phyloP scores from a whole-genome alignment of 2,113 vertebrate species.

The Rhipidura dahli region DNA sequence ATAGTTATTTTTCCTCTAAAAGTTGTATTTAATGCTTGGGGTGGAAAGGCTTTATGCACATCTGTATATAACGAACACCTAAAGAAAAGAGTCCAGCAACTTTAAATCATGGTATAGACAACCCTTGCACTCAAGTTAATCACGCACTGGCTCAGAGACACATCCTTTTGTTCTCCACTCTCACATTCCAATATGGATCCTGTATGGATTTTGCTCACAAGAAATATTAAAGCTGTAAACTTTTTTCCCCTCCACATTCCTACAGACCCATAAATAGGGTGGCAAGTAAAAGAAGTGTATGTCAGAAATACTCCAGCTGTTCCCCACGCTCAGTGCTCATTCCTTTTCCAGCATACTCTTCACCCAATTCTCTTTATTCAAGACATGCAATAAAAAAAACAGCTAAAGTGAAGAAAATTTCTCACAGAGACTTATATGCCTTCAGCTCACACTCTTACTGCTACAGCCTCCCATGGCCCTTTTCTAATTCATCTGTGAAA shows the following conservation, averaged over 20 bases:
- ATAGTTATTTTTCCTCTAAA: neutral
- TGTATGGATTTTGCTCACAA: constrained; percentile 54
- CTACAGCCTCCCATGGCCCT: neutral
- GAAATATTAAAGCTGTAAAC: constrained; percentile 64
- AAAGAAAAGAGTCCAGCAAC: neutral
- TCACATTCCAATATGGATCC: constrained; percentile 45
- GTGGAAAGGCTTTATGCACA: neutral
- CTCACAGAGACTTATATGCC: neutral
- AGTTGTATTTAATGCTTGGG: neutral
- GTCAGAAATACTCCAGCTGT: constrained; percentile 38
- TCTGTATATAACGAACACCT: neutral
- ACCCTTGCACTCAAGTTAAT: constrained; percentile 19
- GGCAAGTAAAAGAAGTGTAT: neutral
- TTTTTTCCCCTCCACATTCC: constrained; percentile 49
- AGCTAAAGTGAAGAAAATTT: neutral
- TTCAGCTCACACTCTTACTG: neutral
- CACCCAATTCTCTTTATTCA: constrained; percentile 4
- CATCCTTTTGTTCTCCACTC: constrained; percentile 44
- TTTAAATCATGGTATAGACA: constrained; percentile 5
- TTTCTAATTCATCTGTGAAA: neutral
- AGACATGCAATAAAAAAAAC: constrained; percentile 35
- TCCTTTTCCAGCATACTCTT: neutral
- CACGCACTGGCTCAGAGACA: constrained; percentile 36
- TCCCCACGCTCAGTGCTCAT: neutral
- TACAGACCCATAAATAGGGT: constrained; percentile 29